Conservation (phyloP, 2,797 vertebrate genomes). For the Pygocentrus nattereri region DNA sequence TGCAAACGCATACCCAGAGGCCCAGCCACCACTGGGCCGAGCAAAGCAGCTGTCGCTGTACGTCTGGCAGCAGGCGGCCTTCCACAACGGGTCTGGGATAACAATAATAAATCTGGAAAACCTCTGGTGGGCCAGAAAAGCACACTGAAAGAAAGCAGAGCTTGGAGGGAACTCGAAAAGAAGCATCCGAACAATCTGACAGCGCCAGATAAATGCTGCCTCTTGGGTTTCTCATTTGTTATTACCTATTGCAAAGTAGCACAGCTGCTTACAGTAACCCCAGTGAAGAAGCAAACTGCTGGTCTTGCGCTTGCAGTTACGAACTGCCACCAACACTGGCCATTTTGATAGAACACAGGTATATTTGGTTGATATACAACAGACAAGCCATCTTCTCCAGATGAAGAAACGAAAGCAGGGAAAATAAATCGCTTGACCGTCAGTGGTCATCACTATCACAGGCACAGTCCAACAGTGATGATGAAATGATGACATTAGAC, state of each 20-base stretch:
- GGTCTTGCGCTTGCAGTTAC: neutral
- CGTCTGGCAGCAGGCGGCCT: conserved; percentile 47
- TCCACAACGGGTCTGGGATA: conserved; percentile 49
- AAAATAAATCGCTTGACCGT: neutral
- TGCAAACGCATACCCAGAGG: conserved; percentile 37
- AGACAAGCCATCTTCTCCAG: neutral
- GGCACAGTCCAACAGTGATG: neutral
- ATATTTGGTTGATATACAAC: neutral
- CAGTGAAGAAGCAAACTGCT: neutral
- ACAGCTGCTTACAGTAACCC: neutral
- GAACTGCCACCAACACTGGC: neutral
- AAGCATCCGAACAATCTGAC: conserved; percentile 8
- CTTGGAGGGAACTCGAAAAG: neutral
- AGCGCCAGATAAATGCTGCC: neutral
- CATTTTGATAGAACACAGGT: neutral
- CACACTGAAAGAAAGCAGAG: neutral
- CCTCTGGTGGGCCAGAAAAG: conserved; percentile 15
- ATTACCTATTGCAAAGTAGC: neutral
- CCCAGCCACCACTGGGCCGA: conserved; percentile 29
- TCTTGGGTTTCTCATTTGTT: neutral
- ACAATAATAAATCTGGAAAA: conserved; percentile 44
- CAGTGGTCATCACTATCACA: too few species aligned
- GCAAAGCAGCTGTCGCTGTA: conserved; percentile 51
- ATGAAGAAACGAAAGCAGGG: neutral
- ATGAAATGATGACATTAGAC: neutral